Base-by-base conservation (phyloP, 2,113 vertebrate genomes). In the Rhagologus leucostigma region DNA sequence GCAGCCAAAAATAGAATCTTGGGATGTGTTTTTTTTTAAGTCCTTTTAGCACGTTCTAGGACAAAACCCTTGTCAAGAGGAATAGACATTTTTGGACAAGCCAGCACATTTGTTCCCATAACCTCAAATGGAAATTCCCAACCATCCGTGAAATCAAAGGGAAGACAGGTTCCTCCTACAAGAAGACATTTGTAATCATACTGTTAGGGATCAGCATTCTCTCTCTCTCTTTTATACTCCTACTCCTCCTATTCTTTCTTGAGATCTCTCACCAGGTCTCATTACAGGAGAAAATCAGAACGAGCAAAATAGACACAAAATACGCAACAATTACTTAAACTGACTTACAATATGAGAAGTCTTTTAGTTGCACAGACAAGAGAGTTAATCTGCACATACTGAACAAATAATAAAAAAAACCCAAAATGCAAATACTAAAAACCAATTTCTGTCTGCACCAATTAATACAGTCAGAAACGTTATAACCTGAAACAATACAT, bases 71-170 rank as follows among this genome's bases (percentile, higher is more conserved):
- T 92, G 75, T 93, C 92, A 90, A 83, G 69, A 83, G 21, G 32
- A 96, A 78, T 10, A 85, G 88, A 78, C 60, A 67, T 73, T 97
- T 97, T 87, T 83, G 71, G 71, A 94, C 44, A 5, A 95, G 78
- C 70, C 24, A 96, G 29, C 49, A 55, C 76, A 93, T 97, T 96
- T 90, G 42, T 96, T 96, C 92, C 71, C 32, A 60, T 96, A 93
- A 94, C 35, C 65, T 94, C 75, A 95, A 96, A 91, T 87, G 91
- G 81, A 90, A 97, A 97, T 92, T 95, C 50, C 52, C 89, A 97
- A 73, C 57, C 89, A 95, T 77, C 70, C 69, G 8, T 97, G 92
- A 97, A 97, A 95, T 96, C 86, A 95, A 97, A 87, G 44, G 57
- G 76, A 95, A 97, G 80, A 85, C 53, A 88, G 29, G 37, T 88